A percentile compares a stretch with the other conserved stretches of the same genome.
These are phyloP conservation scores for Rotaria sp. DNA, from an alignment of 2,888 invertebrate species.

Conservation along the genomic window DNA sequence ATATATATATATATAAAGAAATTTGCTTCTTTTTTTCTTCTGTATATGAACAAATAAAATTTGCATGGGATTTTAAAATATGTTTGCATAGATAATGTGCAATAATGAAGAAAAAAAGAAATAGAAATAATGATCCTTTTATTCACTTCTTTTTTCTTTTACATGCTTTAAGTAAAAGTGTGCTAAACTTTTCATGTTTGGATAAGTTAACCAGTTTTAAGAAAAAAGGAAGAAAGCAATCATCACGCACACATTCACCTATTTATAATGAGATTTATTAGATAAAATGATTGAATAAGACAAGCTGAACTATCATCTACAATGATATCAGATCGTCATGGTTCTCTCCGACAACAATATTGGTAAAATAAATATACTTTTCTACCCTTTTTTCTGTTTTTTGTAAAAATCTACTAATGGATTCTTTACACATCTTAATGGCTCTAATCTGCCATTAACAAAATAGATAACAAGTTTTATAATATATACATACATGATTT, in stretches of 20 bases:
- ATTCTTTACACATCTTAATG: neutral
- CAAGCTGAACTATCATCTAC: neutral
- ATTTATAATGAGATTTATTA: neutral
- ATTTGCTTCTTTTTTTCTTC: neutral
- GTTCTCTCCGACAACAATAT: neutral
- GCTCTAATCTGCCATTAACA: neutral
- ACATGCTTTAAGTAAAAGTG: neutral
- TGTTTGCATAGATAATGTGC: neutral
- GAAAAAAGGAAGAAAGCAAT: neutral
- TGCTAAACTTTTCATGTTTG: neutral
- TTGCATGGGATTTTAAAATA: neutral
- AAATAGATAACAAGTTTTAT: neutral
- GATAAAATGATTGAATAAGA: neutral
- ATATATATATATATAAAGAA: neutral
- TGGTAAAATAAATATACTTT: neutral
- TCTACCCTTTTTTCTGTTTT: neutral
- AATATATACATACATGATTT: neutral
- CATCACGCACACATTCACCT: neutral
- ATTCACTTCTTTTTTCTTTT: neutral
- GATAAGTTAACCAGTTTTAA: neutral
- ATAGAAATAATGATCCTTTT: neutral
- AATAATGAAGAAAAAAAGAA: too few species aligned
- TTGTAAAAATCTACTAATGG: neutral
- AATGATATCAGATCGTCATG: neutral
- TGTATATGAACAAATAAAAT: neutral